Evolutionary conservation across 2,797 vertebrate genomes (phyloP), one percentile per base, ranked within the genome.

Genomic region (Brachyalestes nurse): DNA sequence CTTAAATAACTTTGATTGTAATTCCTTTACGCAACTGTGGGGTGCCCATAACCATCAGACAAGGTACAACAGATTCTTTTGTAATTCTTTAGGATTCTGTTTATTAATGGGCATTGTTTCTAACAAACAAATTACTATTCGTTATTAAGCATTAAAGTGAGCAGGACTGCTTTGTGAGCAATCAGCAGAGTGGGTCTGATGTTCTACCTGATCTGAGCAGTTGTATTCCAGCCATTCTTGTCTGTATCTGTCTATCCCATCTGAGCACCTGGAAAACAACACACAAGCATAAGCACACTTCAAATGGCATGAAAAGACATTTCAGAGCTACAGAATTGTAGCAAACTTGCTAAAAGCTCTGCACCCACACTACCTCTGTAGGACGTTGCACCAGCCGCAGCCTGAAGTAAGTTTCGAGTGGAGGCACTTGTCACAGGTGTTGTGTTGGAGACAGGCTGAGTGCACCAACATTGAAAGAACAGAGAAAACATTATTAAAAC

Each of bases 341-440:
- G 2, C 1, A 14, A 49, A 28, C 7, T 64, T 34, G 34, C 34
- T 3, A 28, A 28, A 28, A 28, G 0, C 23, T 2, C 0, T 14
- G 40, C 10, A 42, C 21, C 0, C 5, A 16, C 49, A 14, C n/a
- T 82, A 99, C 98, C 97, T 96, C 86, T 98, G 97, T 75, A 99
- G 92, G 38, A 96, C 95, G 64, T 97, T 96, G 81, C 98, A 99
- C 98, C 98, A 99, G 85, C 95, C 96, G 40, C 98, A 99, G 90
- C 93, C 94, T 51, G 93, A 94, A 55, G 95, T 96, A 86, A 95
- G 53, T 88, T 94, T 94, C 0, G 96, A 96, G 64, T 91, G 90
- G 23, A 95, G 53, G 10, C 98, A 99, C 66, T 87, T 74, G 0
- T 97, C 95, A 0, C 98, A 99, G 87, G 93, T 94, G 47, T 78